Evolutionary conservation across 2,113 vertebrate genomes (phyloP).

Genomic region (Hydrochoerus hydrochaeris): DNA sequence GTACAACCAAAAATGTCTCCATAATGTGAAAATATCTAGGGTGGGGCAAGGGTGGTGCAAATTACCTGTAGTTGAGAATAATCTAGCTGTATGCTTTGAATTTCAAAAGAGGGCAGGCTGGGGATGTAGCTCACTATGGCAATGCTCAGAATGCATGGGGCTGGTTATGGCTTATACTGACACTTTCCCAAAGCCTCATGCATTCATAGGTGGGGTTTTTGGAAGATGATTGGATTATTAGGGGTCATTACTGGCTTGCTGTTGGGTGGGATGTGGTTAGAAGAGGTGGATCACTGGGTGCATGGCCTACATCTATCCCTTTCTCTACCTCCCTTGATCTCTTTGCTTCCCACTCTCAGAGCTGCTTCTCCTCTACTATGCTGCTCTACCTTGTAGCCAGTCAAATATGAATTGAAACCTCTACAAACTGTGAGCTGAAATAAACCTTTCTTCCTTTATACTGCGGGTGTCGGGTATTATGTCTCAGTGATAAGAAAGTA

Average conservation of each 20-base stretch:
- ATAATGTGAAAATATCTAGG: background rate
- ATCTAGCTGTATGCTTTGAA: background rate
- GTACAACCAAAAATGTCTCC: background rate
- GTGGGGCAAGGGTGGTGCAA: background rate
- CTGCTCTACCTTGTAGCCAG: background rate
- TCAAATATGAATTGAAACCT: background rate
- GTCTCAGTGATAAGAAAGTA: background rate
- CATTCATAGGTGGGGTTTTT: background rate
- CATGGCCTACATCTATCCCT: background rate
- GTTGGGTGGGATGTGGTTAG: background rate
- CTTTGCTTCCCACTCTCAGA: background rate
- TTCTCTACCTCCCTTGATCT: background rate
- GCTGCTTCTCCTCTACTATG: background rate
- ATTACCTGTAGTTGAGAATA: background rate
- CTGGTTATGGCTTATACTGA: background rate
- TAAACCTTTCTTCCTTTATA: background rate
- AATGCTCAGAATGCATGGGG: background rate
- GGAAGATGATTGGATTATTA: background rate
- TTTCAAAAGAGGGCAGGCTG: background rate
- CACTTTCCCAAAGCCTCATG: background rate
- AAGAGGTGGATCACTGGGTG: background rate
- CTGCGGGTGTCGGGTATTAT: background rate
- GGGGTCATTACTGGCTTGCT: background rate
- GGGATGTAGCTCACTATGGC: background rate
- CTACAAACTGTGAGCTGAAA: background rate